Percentiles rank a stretch among this genome's conserved stretches.
These are phyloP conservation scores for Apamea sordens DNA, from an alignment of 2,888 invertebrate species.

Conservation along the genomic window DNA sequence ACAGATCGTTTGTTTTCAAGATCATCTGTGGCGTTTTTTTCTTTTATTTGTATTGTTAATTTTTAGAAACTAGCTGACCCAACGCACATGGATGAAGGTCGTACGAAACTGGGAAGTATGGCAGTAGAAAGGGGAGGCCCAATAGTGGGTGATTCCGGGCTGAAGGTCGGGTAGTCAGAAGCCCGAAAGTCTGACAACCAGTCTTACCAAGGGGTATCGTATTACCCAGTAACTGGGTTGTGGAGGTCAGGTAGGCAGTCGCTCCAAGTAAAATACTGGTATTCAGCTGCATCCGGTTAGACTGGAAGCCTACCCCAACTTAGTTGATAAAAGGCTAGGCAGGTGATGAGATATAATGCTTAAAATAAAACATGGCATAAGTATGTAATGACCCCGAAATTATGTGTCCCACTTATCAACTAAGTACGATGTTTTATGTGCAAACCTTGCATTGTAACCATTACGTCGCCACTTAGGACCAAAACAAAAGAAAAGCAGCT, in stretches of 20 bases:
- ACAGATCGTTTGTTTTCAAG: slow-evolving; percentile 60
- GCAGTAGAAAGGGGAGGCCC: not conserved
- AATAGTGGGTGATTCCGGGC: not conserved
- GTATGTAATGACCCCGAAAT: slow-evolving; percentile 1
- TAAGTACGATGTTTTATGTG: not conserved
- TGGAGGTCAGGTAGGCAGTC: no score
- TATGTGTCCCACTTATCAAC: not conserved
- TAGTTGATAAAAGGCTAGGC: no score
- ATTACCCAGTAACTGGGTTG: no score
- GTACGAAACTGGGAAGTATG: not conserved
- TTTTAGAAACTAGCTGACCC: not conserved
- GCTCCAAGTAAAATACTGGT: no score
- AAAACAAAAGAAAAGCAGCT: not conserved
- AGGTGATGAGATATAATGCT: not conserved
- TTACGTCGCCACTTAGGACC: not conserved
- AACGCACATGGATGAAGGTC: not conserved
- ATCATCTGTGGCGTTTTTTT: slow-evolving; percentile 19
- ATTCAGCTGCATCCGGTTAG: no score
- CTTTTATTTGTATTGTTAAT: slow-evolving; percentile 5
- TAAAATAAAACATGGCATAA: not conserved
- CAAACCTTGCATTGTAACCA: not conserved
- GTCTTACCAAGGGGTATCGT: no score
- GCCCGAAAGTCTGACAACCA: no score
- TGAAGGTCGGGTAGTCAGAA: no score
- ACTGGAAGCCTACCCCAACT: no score